These are phyloP conservation scores for Psittacula echo DNA, from an alignment of 2,797 vertebrate genomes.

Conservation along the genomic window DNA sequence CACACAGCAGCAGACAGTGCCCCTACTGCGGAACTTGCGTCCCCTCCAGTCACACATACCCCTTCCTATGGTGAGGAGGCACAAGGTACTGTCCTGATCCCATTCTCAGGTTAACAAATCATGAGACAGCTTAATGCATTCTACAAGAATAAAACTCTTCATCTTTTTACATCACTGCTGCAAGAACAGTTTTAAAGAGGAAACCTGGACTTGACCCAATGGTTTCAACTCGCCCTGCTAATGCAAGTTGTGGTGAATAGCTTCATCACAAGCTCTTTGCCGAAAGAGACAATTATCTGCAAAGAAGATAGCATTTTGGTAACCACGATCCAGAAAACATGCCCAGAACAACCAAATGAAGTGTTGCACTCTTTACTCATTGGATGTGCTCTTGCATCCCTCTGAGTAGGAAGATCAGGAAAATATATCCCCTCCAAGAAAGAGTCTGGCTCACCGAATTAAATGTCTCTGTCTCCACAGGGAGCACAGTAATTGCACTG, in stretches of 20 bases:
- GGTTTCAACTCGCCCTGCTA: not conserved
- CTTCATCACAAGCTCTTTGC: not conserved
- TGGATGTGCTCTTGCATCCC: constrained; percentile 4
- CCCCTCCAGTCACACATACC: accelerated
- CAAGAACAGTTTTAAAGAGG: not conserved
- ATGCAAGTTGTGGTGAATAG: not conserved
- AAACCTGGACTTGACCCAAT: not conserved
- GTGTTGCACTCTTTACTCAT: not conserved
- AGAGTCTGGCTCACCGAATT: constrained; percentile 15
- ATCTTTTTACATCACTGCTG: not conserved
- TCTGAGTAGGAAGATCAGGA: constrained; percentile 4
- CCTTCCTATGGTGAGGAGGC: accelerated
- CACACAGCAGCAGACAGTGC: not conserved
- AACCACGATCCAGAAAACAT: not conserved
- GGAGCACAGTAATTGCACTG: constrained; percentile 44
- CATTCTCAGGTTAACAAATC: not conserved
- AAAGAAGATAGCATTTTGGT: not conserved
- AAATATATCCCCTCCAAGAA: constrained; percentile 38
- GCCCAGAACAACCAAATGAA: not conserved
- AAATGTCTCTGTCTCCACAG: constrained; percentile 45
- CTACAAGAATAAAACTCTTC: not conserved
- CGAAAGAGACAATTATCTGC: not conserved
- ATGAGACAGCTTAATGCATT: not conserved
- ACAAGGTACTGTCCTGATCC: not conserved
- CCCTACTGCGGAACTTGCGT: not conserved